A percentile compares a stretch with the other conserved stretches of the same genome.
These are phyloP conservation scores for Thamnophis sirtalis DNA, from an alignment of 2,113 vertebrate species.

Conservation along the genomic window DNA sequence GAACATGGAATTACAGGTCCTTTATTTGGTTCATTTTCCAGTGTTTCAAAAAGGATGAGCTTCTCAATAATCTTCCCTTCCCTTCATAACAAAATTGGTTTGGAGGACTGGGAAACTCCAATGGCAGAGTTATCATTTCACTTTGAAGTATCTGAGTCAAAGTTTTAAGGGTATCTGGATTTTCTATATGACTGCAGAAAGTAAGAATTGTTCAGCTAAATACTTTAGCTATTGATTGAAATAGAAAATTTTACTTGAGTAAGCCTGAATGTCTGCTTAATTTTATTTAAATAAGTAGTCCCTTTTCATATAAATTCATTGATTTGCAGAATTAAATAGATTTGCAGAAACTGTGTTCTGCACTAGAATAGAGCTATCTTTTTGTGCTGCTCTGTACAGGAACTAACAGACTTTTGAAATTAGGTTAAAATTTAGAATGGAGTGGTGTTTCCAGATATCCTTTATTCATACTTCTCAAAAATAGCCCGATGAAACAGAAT, in stretches of 20 bases:
- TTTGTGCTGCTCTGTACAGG: not conserved
- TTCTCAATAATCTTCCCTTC: not conserved
- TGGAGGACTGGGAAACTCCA: not conserved
- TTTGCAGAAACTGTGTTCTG: not conserved
- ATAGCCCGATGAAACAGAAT: not conserved
- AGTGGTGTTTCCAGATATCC: not conserved
- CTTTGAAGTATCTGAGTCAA: not conserved
- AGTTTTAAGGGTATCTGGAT: not conserved
- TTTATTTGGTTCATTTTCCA: not conserved
- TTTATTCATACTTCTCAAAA: not conserved
- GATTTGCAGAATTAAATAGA: not conserved
- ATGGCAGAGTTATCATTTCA: slow-evolving; percentile 33
- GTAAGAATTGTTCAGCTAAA: not conserved
- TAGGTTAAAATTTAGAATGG: not conserved
- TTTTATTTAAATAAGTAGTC: slow-evolving; percentile 29
- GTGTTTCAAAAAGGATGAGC: not conserved
- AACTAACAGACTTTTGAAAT: not conserved
- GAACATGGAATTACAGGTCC: not conserved
- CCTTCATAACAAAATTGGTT: slow-evolving; percentile 45
- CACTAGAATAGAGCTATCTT: not conserved
- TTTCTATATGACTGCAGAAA: not conserved
- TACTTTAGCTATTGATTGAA: not conserved
- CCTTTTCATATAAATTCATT: slow-evolving; percentile 39
- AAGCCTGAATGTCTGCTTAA: slow-evolving; percentile 4
- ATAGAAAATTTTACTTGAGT: slow-evolving; percentile 31